These are phyloP conservation scores for Bombus picipes DNA, from an alignment of 1,140 invertebrate species.

Conservation along the genomic window DNA sequence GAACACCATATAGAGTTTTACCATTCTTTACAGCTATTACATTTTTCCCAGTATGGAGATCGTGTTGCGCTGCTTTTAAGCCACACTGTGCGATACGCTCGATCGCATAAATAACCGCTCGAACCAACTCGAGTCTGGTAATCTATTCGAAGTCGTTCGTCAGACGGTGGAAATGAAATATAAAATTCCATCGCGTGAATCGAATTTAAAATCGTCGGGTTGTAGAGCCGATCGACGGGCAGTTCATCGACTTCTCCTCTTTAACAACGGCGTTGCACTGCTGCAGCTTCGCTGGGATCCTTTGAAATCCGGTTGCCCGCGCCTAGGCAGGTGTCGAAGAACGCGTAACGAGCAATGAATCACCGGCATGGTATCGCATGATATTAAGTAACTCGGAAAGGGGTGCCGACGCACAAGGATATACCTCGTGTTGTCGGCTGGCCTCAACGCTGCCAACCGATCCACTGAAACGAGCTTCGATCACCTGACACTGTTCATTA, in stretches of 20 bases:
- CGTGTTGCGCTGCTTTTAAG: no score
- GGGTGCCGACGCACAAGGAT: conserved; percentile 54
- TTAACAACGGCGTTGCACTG: background rate
- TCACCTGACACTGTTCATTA: conserved; percentile 71
- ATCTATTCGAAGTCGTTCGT: conserved; percentile 12
- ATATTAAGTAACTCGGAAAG: conserved; percentile 52
- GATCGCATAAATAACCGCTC: no score
- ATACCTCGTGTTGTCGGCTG: conserved; percentile 44
- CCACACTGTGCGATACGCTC: no score
- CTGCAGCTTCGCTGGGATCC: background rate
- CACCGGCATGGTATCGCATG: conserved; percentile 43
- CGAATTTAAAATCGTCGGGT: conserved; percentile 5
- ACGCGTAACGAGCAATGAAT: conserved; percentile 58
- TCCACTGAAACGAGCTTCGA: conserved; percentile 67
- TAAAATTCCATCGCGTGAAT: conserved; percentile 34
- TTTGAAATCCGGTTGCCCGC: conserved; percentile 30
- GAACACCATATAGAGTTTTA: no score
- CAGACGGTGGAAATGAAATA: conserved; percentile 34
- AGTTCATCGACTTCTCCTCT: conserved; percentile 31
- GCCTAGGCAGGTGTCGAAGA: conserved; percentile 34
- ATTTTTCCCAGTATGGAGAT: no score
- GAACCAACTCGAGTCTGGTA: background rate
- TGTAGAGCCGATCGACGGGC: background rate
- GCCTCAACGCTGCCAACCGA: conserved; percentile 57
- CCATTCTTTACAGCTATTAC: no score